Percentiles rank a stretch among this genome's conserved stretches.
phyloP scores from a whole-genome alignment of 2,888 invertebrate genomes.

The Nudaria mundana region DNA sequence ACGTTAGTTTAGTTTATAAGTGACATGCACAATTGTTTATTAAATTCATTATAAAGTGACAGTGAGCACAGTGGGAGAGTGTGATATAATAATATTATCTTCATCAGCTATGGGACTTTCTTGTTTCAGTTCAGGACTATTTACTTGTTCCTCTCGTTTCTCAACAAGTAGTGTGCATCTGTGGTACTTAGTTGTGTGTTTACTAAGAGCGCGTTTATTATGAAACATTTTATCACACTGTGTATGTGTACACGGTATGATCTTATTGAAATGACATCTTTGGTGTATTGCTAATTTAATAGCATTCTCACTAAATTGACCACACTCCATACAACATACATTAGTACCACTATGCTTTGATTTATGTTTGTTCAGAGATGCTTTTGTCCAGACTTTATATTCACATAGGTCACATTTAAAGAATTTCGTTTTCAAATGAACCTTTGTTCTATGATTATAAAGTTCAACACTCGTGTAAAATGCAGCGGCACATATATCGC shows the following conservation, averaged over 20 bases:
- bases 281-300: constrained; percentile 50
- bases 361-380: constrained; percentile 44
- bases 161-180: constrained; percentile 11
- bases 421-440: constrained; percentile 41
- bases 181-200: constrained; percentile 26
- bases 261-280: constrained; percentile 52
- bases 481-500: constrained; percentile 58
- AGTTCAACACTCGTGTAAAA: constrained; percentile 57
- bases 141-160: constrained; percentile 4
- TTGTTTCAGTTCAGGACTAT: constrained; percentile 9
- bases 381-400: constrained; percentile 38
- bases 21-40: too few species aligned
- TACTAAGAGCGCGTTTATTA: constrained; percentile 29
- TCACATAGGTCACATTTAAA: constrained; percentile 54
- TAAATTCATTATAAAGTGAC: too few species aligned
- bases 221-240: constrained; percentile 52
- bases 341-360: constrained; percentile 47
- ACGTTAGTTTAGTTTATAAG: too few species aligned
- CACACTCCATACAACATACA: constrained; percentile 52
- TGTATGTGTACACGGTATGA: constrained; percentile 44
- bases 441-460: constrained; percentile 49
- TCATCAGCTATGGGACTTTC: constrained; percentile 9
- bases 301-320: constrained; percentile 47
- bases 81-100: constrained; percentile 10
- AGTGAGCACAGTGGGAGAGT: constrained; percentile 1